These are phyloP conservation scores for Ectropis crepuscularia DNA, from an alignment of 2,888 invertebrate genomes.

Conservation along the genomic window DNA sequence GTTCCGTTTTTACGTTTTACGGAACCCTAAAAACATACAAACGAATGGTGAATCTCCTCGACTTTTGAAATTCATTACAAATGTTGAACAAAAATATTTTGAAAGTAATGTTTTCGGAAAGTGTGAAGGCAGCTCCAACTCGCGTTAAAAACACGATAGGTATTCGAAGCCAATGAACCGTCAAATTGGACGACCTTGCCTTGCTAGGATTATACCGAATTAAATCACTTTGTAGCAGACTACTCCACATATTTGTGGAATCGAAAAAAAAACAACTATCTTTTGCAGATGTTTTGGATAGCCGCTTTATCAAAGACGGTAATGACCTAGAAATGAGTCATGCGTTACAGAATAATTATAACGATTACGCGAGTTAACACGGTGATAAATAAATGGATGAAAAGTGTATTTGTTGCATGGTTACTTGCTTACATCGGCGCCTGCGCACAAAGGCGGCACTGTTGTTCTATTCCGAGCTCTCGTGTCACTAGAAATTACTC, in stretches of 20 bases:
- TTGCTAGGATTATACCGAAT: constrained; percentile 18
- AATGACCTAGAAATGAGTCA: constrained; percentile 33
- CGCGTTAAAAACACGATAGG: constrained; percentile 30
- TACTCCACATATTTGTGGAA: background rate
- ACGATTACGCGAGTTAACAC: constrained; percentile 23
- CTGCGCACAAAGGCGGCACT: no score
- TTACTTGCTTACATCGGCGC: background rate
- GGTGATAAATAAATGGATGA: constrained; percentile 3
- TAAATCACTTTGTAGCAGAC: constrained; percentile 14
- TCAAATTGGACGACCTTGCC: constrained; percentile 36
- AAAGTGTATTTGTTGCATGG: background rate
- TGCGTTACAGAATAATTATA: constrained; percentile 23
- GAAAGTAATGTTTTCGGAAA: constrained; percentile 12
- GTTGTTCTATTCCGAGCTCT: no score
- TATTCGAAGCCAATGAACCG: constrained; percentile 34
- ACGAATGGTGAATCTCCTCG: no score
- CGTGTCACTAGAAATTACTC: no score
- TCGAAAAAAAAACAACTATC: background rate
- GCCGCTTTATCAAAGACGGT: constrained; percentile 17
- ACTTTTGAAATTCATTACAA: background rate
- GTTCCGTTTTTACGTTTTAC: no score
- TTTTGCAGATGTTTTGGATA: constrained; percentile 1
- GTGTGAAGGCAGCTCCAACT: constrained; percentile 17
- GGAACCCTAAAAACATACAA: no score
- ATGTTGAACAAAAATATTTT: constrained; percentile 2